Evolutionary conservation across 2,797 vertebrate genomes (phyloP), one percentile per base, ranked within the genome.

Genomic region (Scolopax rusticola): DNA sequence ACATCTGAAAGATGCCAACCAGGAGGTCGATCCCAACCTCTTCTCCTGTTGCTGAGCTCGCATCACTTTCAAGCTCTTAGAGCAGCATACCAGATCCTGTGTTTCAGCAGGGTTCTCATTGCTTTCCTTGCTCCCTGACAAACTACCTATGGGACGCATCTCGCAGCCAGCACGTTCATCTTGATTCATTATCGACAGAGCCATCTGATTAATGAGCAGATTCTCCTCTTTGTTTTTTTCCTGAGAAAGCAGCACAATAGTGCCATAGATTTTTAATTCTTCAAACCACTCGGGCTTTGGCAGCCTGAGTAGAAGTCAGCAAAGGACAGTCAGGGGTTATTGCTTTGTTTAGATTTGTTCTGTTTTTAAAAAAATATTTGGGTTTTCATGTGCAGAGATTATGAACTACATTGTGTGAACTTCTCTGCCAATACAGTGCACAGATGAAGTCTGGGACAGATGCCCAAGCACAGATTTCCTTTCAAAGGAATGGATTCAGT

Each of bases 151-250:
- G 30, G 45, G 51, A 67, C 60, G 30, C 7, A 2, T 69, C 70
- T 60, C 84, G 74, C 54, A 53, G 23, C 15, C 84, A 77, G 70
- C 70, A 75, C 36, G 30, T 89, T 71, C 85, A 13, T 85, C 81
- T 75, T 56, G 90, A 95, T 88, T 75, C 53, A 8, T 61, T 85
- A 93, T 85, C 23, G 67, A 83, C 95, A 97, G 77, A 83, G 67
- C 19, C 11, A 28, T 16, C 75, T 88, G 96, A 96, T 96, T 75
- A 80, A 95, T 32, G 24, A 40, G 41, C 78, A 70, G 80, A 30
- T 63, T 83, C 65, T 64, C 38, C 51, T 94, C 67, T 69, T 70
- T 59, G 43, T 65, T 83, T 56, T 91, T 87, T 95, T 90, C 86
- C 48, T 30, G 21, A 80, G 48, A 57, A 85, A 94, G 61, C 40